Evolutionary conservation across 2,113 vertebrate species (phyloP), one percentile per base, ranked within the genome.

Genomic region (Deroptyus accipitrinus): DNA sequence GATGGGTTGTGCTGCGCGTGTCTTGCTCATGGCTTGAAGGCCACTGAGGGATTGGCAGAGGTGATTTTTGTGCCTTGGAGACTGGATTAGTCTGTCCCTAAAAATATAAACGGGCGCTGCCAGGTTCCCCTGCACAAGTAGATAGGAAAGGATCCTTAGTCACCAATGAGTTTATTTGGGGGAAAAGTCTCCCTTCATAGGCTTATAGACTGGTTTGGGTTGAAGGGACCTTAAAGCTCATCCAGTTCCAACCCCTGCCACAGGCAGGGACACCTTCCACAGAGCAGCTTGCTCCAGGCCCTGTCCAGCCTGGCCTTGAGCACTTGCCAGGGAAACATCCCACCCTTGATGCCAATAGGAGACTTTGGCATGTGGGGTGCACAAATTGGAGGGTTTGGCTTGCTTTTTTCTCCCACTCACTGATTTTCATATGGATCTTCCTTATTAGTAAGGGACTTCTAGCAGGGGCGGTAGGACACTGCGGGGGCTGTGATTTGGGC

Each of bases 361-460:
- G 27, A 55, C 11, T 61, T 14, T 15, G 23, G 17, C 4, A 3
- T 15, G 39, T 30, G 35, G 1, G 0, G 12, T 24, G 35, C 31
- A 75, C 39, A 68, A 74, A 64, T 25, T 8, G 14, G 37, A 77
- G 19, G 0, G 15, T 77, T 85, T 68, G 2, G 6, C 9, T 49
- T 52, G 1, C 2, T 55, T 72, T 68, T 68, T 54, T 2, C 3
- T 49, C 20, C 8, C 0, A 5, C 41, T 61, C 17, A 20, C 7
- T 68, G 44, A n/a, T 69, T 90, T 88, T 77, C 57, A 48, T 90
- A 44, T 28, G 48, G 83, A 80, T 28, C 24, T 6, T 39, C 54
- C 44, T 41, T 22, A 28, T 80, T 62, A 74, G 13, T 11, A 42
- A 57, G 28, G 15, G 23, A 41, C 80, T 93, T 74, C 44, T 59